Conservation (phyloP, 1,140 invertebrate genomes). For the Pseudomyrmex pallidus region DNA sequence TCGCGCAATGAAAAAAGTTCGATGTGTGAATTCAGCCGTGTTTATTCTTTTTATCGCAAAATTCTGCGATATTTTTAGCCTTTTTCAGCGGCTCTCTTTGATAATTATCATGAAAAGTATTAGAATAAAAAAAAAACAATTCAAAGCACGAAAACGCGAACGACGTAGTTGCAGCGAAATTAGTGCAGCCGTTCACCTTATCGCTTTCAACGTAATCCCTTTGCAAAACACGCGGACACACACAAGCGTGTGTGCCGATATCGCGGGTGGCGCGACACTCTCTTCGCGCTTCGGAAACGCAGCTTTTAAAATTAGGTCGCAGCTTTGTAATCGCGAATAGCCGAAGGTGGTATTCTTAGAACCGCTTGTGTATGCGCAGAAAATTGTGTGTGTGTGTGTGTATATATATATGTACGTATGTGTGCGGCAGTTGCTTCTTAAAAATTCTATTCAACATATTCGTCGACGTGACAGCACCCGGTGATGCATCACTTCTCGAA, state of each 20-base stretch:
- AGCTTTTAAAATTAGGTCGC: conserved; percentile 57
- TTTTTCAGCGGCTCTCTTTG: not conserved
- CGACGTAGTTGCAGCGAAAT: not conserved
- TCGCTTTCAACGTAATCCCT: conserved; percentile 23
- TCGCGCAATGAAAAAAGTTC: no score
- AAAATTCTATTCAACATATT: conserved; percentile 19
- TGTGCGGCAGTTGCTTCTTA: not conserved
- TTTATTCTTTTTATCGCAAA: not conserved
- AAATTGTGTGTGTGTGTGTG: no score
- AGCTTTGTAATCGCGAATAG: conserved; percentile 42
- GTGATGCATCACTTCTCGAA: conserved; percentile 12
- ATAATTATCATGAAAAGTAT: not conserved
- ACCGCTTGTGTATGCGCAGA: no score
- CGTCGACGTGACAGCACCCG: conserved; percentile 12
- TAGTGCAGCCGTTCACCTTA: conserved; percentile 33
- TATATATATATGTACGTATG: not conserved
- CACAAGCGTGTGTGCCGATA: not conserved
- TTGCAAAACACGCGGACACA: not conserved
- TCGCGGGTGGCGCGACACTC: conserved; percentile 5
- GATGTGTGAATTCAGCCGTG: no score
- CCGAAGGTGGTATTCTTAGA: conserved; percentile 47
- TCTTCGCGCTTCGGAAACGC: conserved; percentile 22
- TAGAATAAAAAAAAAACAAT: not conserved
- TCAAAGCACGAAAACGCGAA: not conserved
- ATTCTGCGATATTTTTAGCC: not conserved